Percentiles rank a stretch among this genome's conserved stretches.
phyloP scores from a whole-genome alignment of 1,140 invertebrate species.

The Heliconius congener region DNA sequence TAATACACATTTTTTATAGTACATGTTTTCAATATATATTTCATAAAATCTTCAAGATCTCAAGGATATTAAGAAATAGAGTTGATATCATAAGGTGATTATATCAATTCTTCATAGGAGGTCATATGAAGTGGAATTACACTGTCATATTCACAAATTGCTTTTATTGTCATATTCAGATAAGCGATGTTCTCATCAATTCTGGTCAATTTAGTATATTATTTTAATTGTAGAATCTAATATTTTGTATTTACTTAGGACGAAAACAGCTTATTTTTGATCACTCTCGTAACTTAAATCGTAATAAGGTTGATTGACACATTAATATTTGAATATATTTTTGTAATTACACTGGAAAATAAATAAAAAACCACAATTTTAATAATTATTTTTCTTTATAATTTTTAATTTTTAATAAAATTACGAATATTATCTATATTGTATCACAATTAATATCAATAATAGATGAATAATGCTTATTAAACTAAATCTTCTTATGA shows the following conservation, averaged over 20 bases:
- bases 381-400: no score
- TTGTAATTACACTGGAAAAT: no score
- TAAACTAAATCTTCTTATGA: background rate
- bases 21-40: no score
- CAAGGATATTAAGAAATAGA: background rate
- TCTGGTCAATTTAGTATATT: constrained; percentile 10
- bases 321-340: no score
- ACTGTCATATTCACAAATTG: constrained; percentile 11
- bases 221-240: constrained; percentile 2
- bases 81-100: background rate
- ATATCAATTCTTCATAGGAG: no score
- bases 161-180: constrained; percentile 17
- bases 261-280: background rate
- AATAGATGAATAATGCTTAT: background rate
- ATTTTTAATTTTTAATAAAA: no score
- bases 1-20: no score
- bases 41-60: background rate
- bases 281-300: no score
- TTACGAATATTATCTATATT: no score
- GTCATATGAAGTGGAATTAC: constrained; percentile 8
- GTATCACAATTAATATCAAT: no score
- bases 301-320: no score
- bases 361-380: no score
- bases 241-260: background rate
- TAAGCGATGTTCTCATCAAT: constrained; percentile 9